Evolutionary conservation across 1,140 invertebrate species (phyloP).

Genomic region (Propsilocerus akamusi): DNA sequence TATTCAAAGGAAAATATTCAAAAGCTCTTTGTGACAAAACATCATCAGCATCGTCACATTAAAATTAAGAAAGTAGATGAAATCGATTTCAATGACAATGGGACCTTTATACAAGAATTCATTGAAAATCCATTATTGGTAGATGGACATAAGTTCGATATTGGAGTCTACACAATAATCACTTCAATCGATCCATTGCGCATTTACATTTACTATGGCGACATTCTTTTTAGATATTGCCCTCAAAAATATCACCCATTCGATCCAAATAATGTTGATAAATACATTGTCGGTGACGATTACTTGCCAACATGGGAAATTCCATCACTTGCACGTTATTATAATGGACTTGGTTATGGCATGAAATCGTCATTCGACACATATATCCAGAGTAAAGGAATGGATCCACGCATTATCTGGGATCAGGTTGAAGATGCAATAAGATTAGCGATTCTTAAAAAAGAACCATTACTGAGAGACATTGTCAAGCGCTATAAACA

Average conservation of each 20-base stretch:
- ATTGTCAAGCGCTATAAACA: constrained; percentile 32
- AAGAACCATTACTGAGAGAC: constrained; percentile 47
- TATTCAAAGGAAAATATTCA: constrained; percentile 49
- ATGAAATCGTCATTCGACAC: constrained; percentile 80
- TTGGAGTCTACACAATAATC: constrained; percentile 84
- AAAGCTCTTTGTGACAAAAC: constrained; percentile 76
- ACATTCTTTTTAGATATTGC: constrained; percentile 82
- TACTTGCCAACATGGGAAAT: constrained; percentile 91
- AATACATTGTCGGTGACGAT: constrained; percentile 90
- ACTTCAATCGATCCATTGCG: constrained; percentile 82
- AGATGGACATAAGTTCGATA: constrained; percentile 87
- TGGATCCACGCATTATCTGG: constrained; percentile 63
- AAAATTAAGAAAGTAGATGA: constrained; percentile 48
- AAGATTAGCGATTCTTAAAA: constrained; percentile 46
- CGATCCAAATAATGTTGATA: constrained; percentile 56
- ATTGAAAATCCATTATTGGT: constrained; percentile 63
- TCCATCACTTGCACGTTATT: constrained; percentile 61
- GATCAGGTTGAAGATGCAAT: constrained; percentile 62
- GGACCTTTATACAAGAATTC: constrained; percentile 84
- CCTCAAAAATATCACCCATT: constrained; percentile 86
- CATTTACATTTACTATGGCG: constrained; percentile 76
- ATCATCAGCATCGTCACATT: constrained; percentile 81
- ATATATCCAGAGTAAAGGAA: constrained; percentile 45
- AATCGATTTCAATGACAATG: constrained; percentile 49
- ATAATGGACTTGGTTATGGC: constrained; percentile 53